Percentiles rank a stretch among this genome's conserved stretches.
phyloP scores from a whole-genome alignment of 2,797 vertebrate genomes.

The Karalla daura region DNA sequence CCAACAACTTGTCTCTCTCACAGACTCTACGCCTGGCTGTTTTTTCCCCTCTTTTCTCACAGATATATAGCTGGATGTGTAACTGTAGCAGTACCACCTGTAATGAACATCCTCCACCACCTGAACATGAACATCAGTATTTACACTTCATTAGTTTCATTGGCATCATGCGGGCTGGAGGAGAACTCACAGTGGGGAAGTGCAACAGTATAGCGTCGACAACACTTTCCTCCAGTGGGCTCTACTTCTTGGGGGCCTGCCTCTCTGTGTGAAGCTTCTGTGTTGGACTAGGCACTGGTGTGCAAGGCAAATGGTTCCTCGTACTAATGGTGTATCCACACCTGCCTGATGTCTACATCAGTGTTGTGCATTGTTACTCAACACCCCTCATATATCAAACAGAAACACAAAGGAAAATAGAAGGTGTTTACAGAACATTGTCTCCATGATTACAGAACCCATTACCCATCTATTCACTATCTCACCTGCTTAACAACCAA shows the following conservation, averaged over 20 bases:
- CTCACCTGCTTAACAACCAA: too few relatives aligned
- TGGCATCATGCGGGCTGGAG: constrained; percentile 66
- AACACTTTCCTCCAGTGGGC: constrained; percentile 64
- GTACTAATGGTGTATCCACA: constrained; percentile 72
- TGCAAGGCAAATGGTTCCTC: constrained; percentile 73
- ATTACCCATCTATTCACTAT: too few relatives aligned
- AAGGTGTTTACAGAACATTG: constrained; percentile 53
- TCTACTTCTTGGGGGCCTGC: constrained; percentile 70
- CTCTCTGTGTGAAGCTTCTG: constrained; percentile 73
- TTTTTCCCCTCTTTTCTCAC: constrained; percentile 21
- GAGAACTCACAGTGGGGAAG: constrained; percentile 70
- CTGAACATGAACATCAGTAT: constrained; percentile 59
- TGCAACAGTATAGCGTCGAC: constrained; percentile 74
- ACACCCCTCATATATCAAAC: constrained; percentile 38
- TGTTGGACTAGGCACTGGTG: constrained; percentile 74
- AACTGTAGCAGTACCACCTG: constrained; percentile 53
- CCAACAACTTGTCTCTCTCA: constrained; percentile 60
- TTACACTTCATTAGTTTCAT: constrained; percentile 76
- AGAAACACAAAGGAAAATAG: constrained; percentile 52
- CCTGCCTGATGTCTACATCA: constrained; percentile 72
- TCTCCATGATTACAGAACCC: constrained; percentile 56
- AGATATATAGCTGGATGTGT: constrained; percentile 57
- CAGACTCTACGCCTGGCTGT: constrained; percentile 49
- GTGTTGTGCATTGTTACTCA: constrained; percentile 56
- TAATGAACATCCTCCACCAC: constrained; percentile 72